Evolutionary conservation across 2,797 vertebrate species (phyloP).

Genomic region (Anguilla megastoma): DNA sequence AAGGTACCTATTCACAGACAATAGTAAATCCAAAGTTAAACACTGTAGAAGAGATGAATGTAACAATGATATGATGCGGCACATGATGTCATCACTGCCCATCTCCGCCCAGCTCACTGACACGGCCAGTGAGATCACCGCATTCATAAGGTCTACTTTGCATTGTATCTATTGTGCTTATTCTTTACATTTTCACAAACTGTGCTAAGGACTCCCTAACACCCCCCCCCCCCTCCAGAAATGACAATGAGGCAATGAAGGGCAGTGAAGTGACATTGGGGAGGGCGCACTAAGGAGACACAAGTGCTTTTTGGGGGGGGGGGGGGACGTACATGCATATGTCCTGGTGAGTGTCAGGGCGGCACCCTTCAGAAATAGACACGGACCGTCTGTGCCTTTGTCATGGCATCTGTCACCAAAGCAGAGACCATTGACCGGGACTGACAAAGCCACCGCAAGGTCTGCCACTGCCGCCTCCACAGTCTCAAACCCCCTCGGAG

Average conservation of each 20-base stretch:
- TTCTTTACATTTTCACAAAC: neutral
- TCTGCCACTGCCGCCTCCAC: neutral
- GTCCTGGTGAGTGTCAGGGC: neutral
- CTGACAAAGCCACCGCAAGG: constrained; percentile 28
- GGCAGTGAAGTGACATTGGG: neutral
- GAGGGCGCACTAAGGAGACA: neutral
- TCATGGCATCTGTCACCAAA: constrained; percentile 34
- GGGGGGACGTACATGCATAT: neutral
- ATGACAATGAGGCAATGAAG: neutral
- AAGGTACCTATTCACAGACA: constrained; percentile 34
- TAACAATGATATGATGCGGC: constrained; percentile 48
- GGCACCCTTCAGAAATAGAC: constrained; percentile 27
- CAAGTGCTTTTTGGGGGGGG: neutral
- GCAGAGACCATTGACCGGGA: constrained; percentile 12
- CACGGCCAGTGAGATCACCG: neutral
- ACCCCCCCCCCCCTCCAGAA: no score
- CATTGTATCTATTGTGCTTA: neutral
- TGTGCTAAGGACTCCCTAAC: neutral
- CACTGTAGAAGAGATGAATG: constrained; percentile 47
- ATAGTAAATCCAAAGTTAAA: constrained; percentile 51
- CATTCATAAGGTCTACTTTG: neutral
- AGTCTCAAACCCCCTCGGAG: neutral
- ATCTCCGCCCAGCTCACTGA: constrained; percentile 40
- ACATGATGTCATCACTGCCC: constrained; percentile 28
- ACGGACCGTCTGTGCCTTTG: constrained; percentile 33